phyloP scores from a whole-genome alignment of 1,140 invertebrate species.

The Lordiphosa stackelbergi region DNA sequence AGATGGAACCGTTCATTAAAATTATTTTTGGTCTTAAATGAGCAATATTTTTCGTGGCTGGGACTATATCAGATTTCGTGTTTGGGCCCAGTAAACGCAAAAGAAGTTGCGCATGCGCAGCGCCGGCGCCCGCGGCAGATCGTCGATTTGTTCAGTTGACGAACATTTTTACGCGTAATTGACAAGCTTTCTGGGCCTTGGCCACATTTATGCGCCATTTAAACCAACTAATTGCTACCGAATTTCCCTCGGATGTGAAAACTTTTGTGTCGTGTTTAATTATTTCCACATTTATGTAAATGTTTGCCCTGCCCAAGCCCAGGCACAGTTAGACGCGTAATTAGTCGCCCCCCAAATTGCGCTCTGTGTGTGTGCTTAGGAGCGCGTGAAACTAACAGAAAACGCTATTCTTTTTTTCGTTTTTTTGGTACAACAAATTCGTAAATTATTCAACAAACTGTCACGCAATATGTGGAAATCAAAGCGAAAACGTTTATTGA shows the following conservation, averaged over 20 bases:
- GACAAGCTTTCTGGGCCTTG: constrained; percentile 56
- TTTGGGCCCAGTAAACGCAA: constrained; percentile 23
- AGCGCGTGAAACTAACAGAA: constrained; percentile 60
- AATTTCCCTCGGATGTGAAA: constrained; percentile 60
- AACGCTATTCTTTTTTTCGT: not conserved
- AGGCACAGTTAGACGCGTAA: constrained; percentile 56
- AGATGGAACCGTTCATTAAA: constrained; percentile 65
- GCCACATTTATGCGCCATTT: constrained; percentile 73
- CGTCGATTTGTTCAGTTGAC: not conserved
- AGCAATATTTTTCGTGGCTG: constrained; percentile 13
- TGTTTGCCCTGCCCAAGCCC: constrained; percentile 26
- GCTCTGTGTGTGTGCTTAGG: constrained; percentile 74
- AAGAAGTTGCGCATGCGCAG: constrained; percentile 58
- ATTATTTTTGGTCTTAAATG: constrained; percentile 31
- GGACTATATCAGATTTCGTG: constrained; percentile 55
- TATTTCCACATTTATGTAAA: constrained; percentile 74
- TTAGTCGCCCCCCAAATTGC: constrained; percentile 60
- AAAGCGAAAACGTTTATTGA: constrained; percentile 54
- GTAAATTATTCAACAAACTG: constrained; percentile 75
- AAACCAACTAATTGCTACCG: constrained; percentile 70
- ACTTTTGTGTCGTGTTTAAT: constrained; percentile 71
- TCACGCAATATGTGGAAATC: constrained; percentile 69
- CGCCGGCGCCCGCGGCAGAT: constrained; percentile 4
- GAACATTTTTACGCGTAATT: constrained; percentile 62
- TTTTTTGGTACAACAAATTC: constrained; percentile 38